Evolutionary conservation across 2,797 vertebrate species (phyloP).

Genomic region (Fistularia commersonii): DNA sequence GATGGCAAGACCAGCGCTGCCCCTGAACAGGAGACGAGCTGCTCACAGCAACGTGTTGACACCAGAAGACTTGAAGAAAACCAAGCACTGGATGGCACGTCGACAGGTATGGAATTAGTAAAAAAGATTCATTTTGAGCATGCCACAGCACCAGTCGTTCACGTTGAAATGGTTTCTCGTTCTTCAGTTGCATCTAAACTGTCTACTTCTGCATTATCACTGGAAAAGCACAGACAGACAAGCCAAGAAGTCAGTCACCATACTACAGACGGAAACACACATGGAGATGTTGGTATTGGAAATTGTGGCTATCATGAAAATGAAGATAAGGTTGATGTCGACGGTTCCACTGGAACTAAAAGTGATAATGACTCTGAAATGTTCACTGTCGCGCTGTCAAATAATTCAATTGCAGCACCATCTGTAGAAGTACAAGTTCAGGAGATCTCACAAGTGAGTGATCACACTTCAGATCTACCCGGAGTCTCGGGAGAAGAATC

Average conservation of each 20-base stretch:
- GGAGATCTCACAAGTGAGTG: conserved; percentile 8
- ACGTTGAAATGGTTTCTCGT: conserved; percentile 8
- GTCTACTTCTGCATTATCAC: conserved; percentile 3
- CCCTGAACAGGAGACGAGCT: conserved; percentile 9
- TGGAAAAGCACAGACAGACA: conserved; percentile 21
- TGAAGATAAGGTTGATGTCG: background rate
- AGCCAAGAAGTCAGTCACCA: conserved; percentile 16
- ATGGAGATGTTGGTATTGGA: background rate
- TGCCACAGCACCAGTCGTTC: conserved; percentile 8
- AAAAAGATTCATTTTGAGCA: conserved; percentile 1
- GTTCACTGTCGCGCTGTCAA: background rate
- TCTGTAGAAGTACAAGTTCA: conserved; percentile 13
- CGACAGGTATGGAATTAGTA: conserved; percentile 6
- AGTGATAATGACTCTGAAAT: background rate
- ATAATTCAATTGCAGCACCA: conserved; percentile 10
- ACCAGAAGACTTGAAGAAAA: conserved; percentile 11
- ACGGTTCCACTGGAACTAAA: conserved; percentile 3
- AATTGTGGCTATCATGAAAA: conserved; percentile 11
- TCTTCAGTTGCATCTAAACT: conserved; percentile 6
- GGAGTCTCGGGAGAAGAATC: conserved; percentile 6
- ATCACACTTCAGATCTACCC: background rate
- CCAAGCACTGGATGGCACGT: conserved; percentile 2
- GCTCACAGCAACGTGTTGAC: conserved; percentile 11
- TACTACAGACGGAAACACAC: conserved; percentile 1
- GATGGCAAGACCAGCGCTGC: conserved; percentile 11